Evolutionary conservation across 1,140 invertebrate genomes (phyloP).

Genomic region (Drusus annulatus): DNA sequence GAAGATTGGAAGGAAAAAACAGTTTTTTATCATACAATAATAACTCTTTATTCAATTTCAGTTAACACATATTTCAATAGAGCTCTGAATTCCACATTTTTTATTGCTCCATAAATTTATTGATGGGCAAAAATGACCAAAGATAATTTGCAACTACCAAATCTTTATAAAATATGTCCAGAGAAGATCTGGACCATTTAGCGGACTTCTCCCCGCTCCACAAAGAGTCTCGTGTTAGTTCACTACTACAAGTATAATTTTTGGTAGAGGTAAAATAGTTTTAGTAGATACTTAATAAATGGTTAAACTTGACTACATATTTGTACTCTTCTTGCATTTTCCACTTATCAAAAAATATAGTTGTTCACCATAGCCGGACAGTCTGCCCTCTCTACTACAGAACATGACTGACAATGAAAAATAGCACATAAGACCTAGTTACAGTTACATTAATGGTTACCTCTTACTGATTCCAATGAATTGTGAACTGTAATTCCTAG

Average conservation of each 20-base stretch:
- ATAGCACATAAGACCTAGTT: constrained; percentile 31
- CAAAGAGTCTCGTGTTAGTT: constrained; percentile 53
- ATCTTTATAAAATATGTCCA: constrained; percentile 13
- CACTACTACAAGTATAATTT: constrained; percentile 56
- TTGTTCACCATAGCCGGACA: constrained; percentile 5
- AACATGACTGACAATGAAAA: constrained; percentile 27
- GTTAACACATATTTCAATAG: too few relatives aligned
- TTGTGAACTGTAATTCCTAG: constrained; percentile 10
- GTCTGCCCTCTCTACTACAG: background rate
- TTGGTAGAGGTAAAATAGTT: constrained; percentile 55
- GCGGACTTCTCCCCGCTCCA: constrained; percentile 43
- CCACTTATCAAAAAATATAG: constrained; percentile 27
- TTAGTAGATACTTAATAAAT: constrained; percentile 50
- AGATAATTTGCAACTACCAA: constrained; percentile 19
- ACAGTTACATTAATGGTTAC: constrained; percentile 32
- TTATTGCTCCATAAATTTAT: too few relatives aligned
- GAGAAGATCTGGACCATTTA: background rate
- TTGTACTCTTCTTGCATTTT: constrained; percentile 50
- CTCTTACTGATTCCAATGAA: constrained; percentile 8
- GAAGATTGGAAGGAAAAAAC: background rate
- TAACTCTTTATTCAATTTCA: too few relatives aligned
- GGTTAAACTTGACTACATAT: constrained; percentile 53
- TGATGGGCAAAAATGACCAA: background rate
- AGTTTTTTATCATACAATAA: too few relatives aligned
- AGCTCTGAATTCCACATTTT: too few relatives aligned